phyloP scores from a whole-genome alignment of 2,888 invertebrate genomes.

The Platycheirus albimanus region DNA sequence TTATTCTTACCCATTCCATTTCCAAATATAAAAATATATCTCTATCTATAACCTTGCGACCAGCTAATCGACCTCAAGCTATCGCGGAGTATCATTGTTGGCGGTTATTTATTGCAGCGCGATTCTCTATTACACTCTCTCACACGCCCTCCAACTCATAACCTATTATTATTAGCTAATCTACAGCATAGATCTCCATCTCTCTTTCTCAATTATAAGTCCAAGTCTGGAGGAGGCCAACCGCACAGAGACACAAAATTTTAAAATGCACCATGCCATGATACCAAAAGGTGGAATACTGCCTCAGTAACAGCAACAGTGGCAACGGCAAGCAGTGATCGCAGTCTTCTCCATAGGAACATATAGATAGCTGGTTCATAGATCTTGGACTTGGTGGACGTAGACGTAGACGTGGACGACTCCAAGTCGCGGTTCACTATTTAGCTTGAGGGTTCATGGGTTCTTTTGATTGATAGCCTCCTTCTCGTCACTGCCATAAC shows the following conservation, averaged over 20 bases:
- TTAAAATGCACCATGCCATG: not conserved
- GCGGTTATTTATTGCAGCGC: constrained; percentile 67
- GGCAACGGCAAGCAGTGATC: constrained; percentile 36
- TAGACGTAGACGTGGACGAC: no score
- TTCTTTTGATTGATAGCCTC: constrained; percentile 67
- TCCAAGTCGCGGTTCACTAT: constrained; percentile 22
- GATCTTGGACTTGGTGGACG: constrained; percentile 39
- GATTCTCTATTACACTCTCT: constrained; percentile 72
- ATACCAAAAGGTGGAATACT: constrained; percentile 26
- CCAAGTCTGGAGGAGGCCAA: constrained; percentile 37
- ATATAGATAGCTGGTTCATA: constrained; percentile 20
- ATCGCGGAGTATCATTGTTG: constrained; percentile 67
- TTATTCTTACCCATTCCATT: not conserved
- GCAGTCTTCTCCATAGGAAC: no score
- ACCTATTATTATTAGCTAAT: constrained; percentile 73
- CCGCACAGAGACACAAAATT: constrained; percentile 5
- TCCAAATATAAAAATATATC: not conserved
- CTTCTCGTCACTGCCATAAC: constrained; percentile 74
- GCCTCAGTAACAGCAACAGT: constrained; percentile 44
- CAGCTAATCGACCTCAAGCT: constrained; percentile 55
- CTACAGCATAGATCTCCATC: constrained; percentile 66
- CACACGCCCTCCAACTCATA: constrained; percentile 69
- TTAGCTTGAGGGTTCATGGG: constrained; percentile 61
- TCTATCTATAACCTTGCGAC: not conserved
- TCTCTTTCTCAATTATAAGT: constrained; percentile 72